Evolutionary conservation across 1,140 invertebrate species (phyloP).

Genomic region (Drosophila trapezifrons): DNA sequence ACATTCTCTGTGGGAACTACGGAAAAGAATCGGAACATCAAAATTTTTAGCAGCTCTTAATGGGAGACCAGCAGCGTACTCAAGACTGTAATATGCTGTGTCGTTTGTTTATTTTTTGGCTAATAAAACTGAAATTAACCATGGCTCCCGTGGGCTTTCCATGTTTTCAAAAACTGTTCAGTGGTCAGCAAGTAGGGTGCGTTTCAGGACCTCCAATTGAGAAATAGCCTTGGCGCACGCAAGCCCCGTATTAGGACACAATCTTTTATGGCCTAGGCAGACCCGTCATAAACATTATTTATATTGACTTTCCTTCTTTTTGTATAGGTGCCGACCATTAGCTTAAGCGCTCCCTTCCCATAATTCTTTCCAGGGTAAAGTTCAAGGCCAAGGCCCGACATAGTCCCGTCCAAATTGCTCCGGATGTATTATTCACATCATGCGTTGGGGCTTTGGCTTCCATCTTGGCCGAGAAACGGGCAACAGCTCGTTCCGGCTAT

Average conservation of each 20-base stretch:
- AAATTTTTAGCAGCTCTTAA: slow-evolving; percentile 17
- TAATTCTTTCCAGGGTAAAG: slow-evolving; percentile 48
- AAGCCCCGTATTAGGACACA: slow-evolving; percentile 46
- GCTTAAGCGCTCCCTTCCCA: slow-evolving; percentile 43
- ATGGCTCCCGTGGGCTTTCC: slow-evolving; percentile 10
- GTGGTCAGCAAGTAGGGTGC: slow-evolving; percentile 29
- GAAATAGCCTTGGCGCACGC: slow-evolving; percentile 54
- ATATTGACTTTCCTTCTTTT: slow-evolving; percentile 62
- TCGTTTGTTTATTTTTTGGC: slow-evolving; percentile 13
- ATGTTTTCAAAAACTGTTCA: slow-evolving; percentile 5
- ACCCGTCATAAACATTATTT: slow-evolving; percentile 66
- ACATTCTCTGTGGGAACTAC: slow-evolving; percentile 8
- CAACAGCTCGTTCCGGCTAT: slow-evolving; percentile 54
- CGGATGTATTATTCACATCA: slow-evolving; percentile 56
- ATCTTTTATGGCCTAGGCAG: slow-evolving; percentile 51
- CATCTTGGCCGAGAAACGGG: slow-evolving; percentile 32
- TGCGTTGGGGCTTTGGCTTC: slow-evolving; percentile 47
- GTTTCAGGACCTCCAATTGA: slow-evolving; percentile 32
- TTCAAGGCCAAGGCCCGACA: slow-evolving; percentile 55
- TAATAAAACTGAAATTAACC: slow-evolving; percentile 17
- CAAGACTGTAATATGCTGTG: slow-evolving; percentile 1
- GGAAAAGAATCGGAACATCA: slow-evolving; percentile 18
- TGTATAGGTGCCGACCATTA: slow-evolving; percentile 62
- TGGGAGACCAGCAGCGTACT: neutral
- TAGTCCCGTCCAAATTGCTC: slow-evolving; percentile 33